A percentile compares a stretch with the other conserved stretches of the same genome.
These are phyloP conservation scores for Lepetodrilus schrolli DNA, from an alignment of 2,888 invertebrate genomes.

Conservation along the genomic window DNA sequence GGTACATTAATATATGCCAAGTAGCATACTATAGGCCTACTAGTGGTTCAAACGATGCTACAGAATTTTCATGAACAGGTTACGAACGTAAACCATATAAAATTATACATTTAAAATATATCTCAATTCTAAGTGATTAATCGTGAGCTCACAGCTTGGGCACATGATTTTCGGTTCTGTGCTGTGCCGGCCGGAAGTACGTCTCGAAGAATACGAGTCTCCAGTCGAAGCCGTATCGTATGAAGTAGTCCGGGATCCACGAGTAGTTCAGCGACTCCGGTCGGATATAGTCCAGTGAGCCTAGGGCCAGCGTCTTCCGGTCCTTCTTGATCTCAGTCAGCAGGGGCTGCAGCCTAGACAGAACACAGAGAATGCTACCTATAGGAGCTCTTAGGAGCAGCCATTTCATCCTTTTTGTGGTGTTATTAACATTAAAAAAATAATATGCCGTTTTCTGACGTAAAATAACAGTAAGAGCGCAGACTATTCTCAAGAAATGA, in stretches of 20 bases:
- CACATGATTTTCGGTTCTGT: constrained; percentile 21
- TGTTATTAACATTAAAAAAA: not conserved
- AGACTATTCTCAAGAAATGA: too few relatives aligned
- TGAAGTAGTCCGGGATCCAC: constrained; percentile 50
- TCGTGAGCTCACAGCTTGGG: constrained; percentile 37
- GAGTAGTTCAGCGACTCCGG: constrained; percentile 48
- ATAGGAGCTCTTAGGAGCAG: too few relatives aligned
- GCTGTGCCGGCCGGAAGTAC: constrained; percentile 53
- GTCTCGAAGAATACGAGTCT: constrained; percentile 61
- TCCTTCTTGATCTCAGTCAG: constrained; percentile 60
- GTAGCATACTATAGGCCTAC: too few relatives aligned
- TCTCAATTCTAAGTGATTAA: not conserved
- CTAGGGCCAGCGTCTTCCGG: constrained; percentile 60
- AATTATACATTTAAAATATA: too few relatives aligned
- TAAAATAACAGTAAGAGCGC: too few relatives aligned
- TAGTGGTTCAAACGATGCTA: too few relatives aligned
- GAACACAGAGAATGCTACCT: too few relatives aligned
- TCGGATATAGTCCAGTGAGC: constrained; percentile 64
- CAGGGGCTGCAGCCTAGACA: constrained; percentile 62
- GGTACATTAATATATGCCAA: too few relatives aligned
- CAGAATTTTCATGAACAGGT: too few relatives aligned
- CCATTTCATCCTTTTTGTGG: too few relatives aligned
- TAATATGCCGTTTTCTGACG: not conserved
- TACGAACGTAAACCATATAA: too few relatives aligned
- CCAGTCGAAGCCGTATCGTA: constrained; percentile 64